phyloP scores from a whole-genome alignment of 2,113 vertebrate genomes.

The Laticauda laticaudata region DNA sequence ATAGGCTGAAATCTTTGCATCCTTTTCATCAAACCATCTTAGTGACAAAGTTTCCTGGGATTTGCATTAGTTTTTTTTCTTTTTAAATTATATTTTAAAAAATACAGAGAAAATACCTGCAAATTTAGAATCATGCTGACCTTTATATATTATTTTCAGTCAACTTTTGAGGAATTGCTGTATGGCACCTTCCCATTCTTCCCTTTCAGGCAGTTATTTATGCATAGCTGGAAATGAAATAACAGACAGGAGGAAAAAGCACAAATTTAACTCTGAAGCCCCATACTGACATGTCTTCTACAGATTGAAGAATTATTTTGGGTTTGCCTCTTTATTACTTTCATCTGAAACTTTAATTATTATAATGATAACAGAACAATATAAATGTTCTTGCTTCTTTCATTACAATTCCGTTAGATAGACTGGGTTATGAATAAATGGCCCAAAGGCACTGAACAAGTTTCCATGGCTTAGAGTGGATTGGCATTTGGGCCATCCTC shows the following conservation, averaged over 20 bases:
- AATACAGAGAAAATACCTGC: background rate
- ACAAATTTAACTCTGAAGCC: background rate
- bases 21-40: constrained; percentile 4
- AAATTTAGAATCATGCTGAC: background rate
- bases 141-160: background rate
- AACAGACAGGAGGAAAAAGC: background rate
- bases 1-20: background rate
- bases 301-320: background rate
- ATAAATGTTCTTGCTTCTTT: background rate
- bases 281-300: background rate
- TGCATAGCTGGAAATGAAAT: background rate
- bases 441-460: background rate
- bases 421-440: background rate
- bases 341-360: background rate
- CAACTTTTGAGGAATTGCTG: background rate
- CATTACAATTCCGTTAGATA: background rate
- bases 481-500: background rate
- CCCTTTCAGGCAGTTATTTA: background rate
- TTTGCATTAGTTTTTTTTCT: background rate
- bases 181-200: background rate
- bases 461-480: background rate
- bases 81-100: background rate
- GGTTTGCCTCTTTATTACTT: background rate
- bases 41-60: background rate
- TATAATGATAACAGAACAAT: background rate